phyloP scores from a whole-genome alignment of 2,113 vertebrate genomes.

The Columba janthina region DNA sequence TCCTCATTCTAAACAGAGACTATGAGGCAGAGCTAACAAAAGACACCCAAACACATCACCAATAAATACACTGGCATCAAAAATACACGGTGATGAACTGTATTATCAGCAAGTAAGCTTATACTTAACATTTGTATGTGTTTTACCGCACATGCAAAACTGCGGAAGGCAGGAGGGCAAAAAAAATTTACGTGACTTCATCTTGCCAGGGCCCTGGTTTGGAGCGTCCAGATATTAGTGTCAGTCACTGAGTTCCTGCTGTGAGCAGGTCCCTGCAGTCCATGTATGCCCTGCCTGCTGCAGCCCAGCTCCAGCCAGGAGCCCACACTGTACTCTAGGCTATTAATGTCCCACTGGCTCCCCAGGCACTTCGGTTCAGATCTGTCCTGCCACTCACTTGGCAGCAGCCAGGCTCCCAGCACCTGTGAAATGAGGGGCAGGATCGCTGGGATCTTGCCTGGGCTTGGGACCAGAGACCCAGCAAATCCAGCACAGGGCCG shows the following conservation, averaged over 20 bases:
- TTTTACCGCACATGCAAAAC: not conserved
- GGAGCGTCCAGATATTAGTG: not conserved
- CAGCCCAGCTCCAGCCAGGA: not conserved
- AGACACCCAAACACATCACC: not conserved
- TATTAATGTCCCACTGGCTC: conserved; percentile 19
- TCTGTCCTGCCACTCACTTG: conserved; percentile 41
- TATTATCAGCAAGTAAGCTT: not conserved
- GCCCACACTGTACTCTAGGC: conserved; percentile 3
- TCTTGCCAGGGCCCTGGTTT: not conserved
- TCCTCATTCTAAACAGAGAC: not conserved
- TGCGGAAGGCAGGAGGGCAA: not conserved
- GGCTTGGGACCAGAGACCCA: not conserved
- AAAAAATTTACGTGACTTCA: not conserved
- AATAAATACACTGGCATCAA: not conserved
- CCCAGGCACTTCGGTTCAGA: not conserved
- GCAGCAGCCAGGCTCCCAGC: not conserved
- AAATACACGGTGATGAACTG: not conserved
- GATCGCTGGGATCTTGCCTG: accelerated
- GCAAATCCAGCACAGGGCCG: not conserved
- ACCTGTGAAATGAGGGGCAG: not conserved
- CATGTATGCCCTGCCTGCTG: not conserved
- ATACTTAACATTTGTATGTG: accelerated
- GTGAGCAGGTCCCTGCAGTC: not conserved
- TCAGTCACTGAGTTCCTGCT: not conserved
- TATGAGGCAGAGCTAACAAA: not conserved